These are phyloP conservation scores for Ischnus inquisitorius DNA, from an alignment of 2,888 invertebrate species.

Conservation along the genomic window DNA sequence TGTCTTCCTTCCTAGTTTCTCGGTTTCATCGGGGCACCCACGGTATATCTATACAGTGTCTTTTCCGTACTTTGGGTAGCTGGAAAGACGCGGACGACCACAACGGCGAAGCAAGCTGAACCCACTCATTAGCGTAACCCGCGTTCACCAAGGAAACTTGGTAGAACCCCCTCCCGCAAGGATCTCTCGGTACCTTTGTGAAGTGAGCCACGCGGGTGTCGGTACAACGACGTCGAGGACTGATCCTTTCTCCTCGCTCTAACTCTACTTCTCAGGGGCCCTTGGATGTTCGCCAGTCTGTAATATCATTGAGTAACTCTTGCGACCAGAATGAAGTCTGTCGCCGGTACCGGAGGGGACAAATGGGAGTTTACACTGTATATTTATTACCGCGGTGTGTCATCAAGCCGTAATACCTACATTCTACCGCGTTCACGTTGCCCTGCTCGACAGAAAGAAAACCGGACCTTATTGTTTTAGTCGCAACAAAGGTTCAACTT, in stretches of 20 bases:
- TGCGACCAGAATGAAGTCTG: slow-evolving; percentile 2
- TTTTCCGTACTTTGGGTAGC: slow-evolving; percentile 40
- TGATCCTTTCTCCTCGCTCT: slow-evolving; percentile 1
- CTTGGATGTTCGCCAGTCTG: slow-evolving; percentile 10
- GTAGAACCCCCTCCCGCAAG: slow-evolving; percentile 49
- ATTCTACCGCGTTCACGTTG: too few relatives aligned
- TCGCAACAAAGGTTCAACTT: too few relatives aligned
- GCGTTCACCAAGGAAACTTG: slow-evolving; percentile 64
- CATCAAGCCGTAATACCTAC: too few relatives aligned
- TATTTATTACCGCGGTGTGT: too few relatives aligned
- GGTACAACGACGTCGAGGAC: slow-evolving; percentile 38
- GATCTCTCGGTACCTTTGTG: slow-evolving; percentile 46
- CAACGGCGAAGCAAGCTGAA: slow-evolving; percentile 64
- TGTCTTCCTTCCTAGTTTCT: slow-evolving; percentile 48
- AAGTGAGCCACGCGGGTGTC: slow-evolving; percentile 52
- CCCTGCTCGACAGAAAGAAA: too few relatives aligned
- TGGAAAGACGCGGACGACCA: slow-evolving; percentile 55
- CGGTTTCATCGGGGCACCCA: slow-evolving; percentile 4
- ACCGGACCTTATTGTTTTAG: too few relatives aligned
- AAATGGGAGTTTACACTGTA: background rate
- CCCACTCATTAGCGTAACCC: slow-evolving; percentile 72
- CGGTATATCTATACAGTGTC: background rate
- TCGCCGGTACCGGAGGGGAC: background rate
- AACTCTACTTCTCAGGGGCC: background rate
- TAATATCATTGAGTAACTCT: slow-evolving; percentile 26